Percentiles rank a stretch among this genome's conserved stretches.
These are phyloP conservation scores for Vannuccia rotundouncinata DNA, from an alignment of 2,888 invertebrate genomes.

Conservation along the genomic window DNA sequence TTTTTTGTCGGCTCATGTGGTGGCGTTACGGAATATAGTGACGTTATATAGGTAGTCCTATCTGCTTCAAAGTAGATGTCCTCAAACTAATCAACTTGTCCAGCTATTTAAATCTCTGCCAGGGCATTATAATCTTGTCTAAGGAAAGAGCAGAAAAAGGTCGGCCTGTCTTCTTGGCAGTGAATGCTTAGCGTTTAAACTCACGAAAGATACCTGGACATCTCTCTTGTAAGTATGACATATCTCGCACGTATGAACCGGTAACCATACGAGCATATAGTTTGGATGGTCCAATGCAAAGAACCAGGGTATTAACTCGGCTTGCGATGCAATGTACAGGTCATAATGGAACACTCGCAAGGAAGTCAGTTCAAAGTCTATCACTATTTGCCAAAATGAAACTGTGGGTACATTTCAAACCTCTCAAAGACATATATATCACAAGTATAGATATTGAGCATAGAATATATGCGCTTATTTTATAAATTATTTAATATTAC, in stretches of 20 bases:
- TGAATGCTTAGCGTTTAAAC: slow-evolving; percentile 33
- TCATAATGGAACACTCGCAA: slow-evolving; percentile 31
- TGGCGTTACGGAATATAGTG: no score
- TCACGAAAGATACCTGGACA: slow-evolving; percentile 26
- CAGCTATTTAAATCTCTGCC: no score
- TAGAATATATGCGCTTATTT: no score
- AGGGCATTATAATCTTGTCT: no score
- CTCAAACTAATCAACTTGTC: no score
- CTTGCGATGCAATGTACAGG: slow-evolving; percentile 23
- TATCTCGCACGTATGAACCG: slow-evolving; percentile 39
- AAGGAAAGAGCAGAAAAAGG: slow-evolving; percentile 40
- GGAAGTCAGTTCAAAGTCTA: slow-evolving; percentile 30
- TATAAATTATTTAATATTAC: no score
- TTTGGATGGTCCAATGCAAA: slow-evolving; percentile 40
- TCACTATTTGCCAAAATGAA: slow-evolving; percentile 35
- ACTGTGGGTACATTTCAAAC: slow-evolving; percentile 35
- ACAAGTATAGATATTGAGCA: no score
- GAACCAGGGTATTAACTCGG: slow-evolving; percentile 38
- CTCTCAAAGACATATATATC: no score
- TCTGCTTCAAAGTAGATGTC: no score
- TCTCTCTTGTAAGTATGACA: slow-evolving; percentile 27
- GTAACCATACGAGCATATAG: slow-evolving; percentile 41
- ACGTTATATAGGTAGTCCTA: no score
- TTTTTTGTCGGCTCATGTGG: no score
- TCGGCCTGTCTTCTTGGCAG: slow-evolving; percentile 35